A percentile compares a stretch with the other conserved stretches of the same genome.
These are phyloP conservation scores for Chaetophractus vellerosus DNA, from an alignment of 2,797 vertebrate genomes.

Conservation along the genomic window DNA sequence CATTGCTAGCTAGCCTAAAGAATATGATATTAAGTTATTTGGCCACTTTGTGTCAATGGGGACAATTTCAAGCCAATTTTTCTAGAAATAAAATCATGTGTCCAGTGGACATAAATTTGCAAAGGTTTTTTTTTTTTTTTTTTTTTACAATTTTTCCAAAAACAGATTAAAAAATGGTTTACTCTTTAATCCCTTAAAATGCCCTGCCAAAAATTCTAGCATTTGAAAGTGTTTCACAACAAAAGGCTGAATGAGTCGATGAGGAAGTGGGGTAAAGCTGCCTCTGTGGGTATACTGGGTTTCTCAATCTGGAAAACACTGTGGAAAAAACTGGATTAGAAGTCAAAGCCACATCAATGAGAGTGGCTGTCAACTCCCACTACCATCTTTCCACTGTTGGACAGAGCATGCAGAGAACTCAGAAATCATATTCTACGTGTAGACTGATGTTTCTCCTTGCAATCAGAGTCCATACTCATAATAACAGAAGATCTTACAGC, in stretches of 20 bases:
- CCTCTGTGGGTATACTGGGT: neutral
- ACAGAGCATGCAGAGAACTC: neutral
- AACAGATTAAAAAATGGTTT: constrained; percentile 2
- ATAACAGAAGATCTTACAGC: neutral
- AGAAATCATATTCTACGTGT: neutral
- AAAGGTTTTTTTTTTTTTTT: neutral
- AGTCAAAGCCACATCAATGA: neutral
- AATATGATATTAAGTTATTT: neutral
- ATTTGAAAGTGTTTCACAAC: neutral
- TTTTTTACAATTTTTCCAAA: neutral
- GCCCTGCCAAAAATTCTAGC: neutral
- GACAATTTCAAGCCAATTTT: constrained; percentile 25
- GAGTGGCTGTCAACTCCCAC: neutral
- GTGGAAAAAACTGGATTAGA: neutral
- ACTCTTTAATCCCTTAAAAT: constrained; percentile 6
- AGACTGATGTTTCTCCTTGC: neutral
- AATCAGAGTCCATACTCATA: neutral
- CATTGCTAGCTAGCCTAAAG: neutral
- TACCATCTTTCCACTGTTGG: neutral
- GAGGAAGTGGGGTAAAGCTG: neutral
- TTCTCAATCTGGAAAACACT: neutral
- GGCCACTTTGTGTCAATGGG: neutral
- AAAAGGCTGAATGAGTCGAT: neutral
- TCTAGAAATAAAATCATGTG: constrained; percentile 37
- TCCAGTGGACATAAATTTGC: neutral